Percentiles rank a stretch among this genome's conserved stretches.
These are phyloP conservation scores for Mus pahari DNA, from an alignment of 2,113 vertebrate species.

Conservation along the genomic window DNA sequence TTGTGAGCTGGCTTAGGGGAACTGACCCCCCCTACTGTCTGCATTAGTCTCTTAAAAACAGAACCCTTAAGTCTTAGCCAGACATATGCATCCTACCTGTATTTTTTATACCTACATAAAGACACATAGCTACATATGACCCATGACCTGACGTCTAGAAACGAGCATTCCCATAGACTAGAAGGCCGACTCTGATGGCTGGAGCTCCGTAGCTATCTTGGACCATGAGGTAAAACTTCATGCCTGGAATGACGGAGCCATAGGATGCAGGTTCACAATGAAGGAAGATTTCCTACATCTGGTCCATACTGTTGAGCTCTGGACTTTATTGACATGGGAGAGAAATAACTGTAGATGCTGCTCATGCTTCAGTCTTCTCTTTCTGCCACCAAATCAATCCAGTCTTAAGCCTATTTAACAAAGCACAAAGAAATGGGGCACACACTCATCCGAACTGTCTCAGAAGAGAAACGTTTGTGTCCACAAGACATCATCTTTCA, in stretches of 20 bases:
- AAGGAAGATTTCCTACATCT: fast-evolving
- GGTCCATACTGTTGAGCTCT: background rate
- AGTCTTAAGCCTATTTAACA: background rate
- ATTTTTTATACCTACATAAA: background rate
- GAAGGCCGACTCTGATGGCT: background rate
- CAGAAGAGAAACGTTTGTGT: background rate
- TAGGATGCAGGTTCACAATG: background rate
- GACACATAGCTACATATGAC: background rate
- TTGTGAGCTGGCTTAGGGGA: background rate
- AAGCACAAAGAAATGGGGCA: background rate
- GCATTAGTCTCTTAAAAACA: background rate
- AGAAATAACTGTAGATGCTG: background rate
- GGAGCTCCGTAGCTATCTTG: background rate
- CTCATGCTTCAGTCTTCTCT: background rate
- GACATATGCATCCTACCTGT: no score
- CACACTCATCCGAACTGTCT: background rate
- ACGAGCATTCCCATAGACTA: background rate
- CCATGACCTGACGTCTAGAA: background rate
- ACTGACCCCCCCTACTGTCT: background rate
- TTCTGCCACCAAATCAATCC: background rate
- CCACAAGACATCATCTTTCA: background rate
- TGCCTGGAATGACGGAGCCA: background rate
- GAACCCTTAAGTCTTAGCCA: background rate
- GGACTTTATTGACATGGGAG: background rate
- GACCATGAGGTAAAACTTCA: background rate